Percentiles rank a stretch among this genome's conserved stretches.
These are phyloP conservation scores for Marmota monax DNA, from an alignment of 2,113 vertebrate species.

Conservation along the genomic window DNA sequence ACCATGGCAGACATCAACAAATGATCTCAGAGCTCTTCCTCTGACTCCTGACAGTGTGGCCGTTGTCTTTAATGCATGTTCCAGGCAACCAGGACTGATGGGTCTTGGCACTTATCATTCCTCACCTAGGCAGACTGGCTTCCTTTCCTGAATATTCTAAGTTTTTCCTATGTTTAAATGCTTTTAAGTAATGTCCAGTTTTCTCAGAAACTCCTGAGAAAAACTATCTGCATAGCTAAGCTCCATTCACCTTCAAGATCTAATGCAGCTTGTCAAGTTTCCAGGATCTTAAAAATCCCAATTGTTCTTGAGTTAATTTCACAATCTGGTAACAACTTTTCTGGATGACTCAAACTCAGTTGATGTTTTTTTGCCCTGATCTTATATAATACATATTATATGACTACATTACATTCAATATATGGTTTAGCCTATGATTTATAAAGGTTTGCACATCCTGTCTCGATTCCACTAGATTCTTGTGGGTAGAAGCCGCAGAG, in stretches of 20 bases:
- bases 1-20: slow-evolving; percentile 37
- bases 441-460: neutral
- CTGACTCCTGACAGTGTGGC: neutral
- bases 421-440: neutral
- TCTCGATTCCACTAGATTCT: neutral
- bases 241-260: neutral
- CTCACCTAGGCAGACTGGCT: neutral
- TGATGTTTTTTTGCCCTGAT: neutral
- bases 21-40: neutral
- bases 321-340: neutral
- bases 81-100: neutral
- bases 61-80: neutral
- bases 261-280: neutral
- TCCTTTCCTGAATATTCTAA: neutral
- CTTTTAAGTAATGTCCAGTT: neutral
- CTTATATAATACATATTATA: neutral
- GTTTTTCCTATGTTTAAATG: neutral
- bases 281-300: neutral
- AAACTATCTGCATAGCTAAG: neutral
- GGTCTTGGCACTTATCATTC: neutral
- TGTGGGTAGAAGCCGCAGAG: neutral
- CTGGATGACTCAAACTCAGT: neutral
- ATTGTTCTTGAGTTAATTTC: neutral
- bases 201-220: neutral
- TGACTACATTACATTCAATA: neutral